Evolutionary conservation across 2,888 invertebrate genomes (phyloP), one percentile per base, ranked within the genome.

Genomic region (Chalcosyrphus nemorum): DNA sequence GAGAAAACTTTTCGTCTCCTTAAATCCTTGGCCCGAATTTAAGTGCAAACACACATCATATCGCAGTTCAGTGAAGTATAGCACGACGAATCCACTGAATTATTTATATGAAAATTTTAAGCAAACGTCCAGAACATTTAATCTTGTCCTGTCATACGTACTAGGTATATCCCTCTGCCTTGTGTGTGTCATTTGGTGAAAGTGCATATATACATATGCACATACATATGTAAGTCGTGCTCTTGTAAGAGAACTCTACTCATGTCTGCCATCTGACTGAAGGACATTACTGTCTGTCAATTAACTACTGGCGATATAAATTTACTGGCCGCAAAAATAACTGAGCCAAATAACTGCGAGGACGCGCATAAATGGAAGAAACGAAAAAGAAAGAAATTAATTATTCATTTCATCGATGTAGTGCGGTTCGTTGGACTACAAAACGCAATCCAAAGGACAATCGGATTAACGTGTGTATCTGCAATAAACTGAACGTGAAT

Each of bases 231-330:
- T n/a, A 38, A 38, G 5, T 38, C 38, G 13, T 38, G 13, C 38
- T 38, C 13, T 11, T 32, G 32, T 5, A 38, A 38, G 38, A 38
- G 13, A n/a, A 4, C 24, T 24, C 24, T 24, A 4, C 24, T 2
- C 13, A 13, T 4, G 38, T 13, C n/a, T 13, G 35, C 17, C 32
- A 32, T 7, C 32, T 1, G 32, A 32, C 32, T 32, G 32, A 32
- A 54, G 54, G 54, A 35, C 54, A 35, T 54, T 35, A 54, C 35
- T 54, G 11, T 29, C 7, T 54, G 32, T 54, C 54, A 54, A 54
- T 32, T 32, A 32, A 5, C 3, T 9, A 32, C 1, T 9, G 2
- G 9, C n/a, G n/a, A 32, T 7, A 32, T 35, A 35, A 4, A 9
- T 35, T n/a, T n/a, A 9, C 9, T 2, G 11, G n/a, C n/a, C n/a